Evolutionary conservation across 2,888 invertebrate genomes (phyloP).

Genomic region (Nycteola revayana): DNA sequence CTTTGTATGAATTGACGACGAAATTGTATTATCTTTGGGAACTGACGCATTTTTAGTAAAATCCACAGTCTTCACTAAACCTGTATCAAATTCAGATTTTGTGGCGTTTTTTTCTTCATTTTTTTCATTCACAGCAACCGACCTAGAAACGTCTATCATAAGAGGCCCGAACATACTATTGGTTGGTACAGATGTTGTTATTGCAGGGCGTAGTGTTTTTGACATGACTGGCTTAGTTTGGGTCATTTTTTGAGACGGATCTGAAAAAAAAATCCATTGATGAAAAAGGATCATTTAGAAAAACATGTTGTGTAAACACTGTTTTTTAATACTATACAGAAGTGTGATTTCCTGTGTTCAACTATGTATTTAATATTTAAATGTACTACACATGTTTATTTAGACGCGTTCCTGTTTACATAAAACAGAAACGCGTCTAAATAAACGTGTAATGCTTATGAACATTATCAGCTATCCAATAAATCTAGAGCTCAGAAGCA

Average conservation of each 20-base stretch:
- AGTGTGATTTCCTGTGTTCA: too few relatives aligned
- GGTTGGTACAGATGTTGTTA: conserved; percentile 24
- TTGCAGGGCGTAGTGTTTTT: conserved; percentile 24
- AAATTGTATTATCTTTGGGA: conserved; percentile 57
- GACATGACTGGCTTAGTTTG: conserved; percentile 30
- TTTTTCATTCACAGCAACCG: conserved; percentile 8
- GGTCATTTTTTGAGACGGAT: conserved; percentile 29
- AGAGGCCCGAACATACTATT: conserved; percentile 44
- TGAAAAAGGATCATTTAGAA: too few relatives aligned
- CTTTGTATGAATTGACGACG: conserved; percentile 41
- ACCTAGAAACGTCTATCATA: conserved; percentile 45
- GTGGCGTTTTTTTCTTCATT: conserved; percentile 3
- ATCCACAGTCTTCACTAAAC: conserved; percentile 54
- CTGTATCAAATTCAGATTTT: conserved; percentile 21
- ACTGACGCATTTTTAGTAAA: conserved; percentile 51
- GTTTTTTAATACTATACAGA: too few relatives aligned
- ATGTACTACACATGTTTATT: too few relatives aligned
- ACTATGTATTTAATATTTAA: too few relatives aligned
- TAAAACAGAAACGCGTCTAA: too few relatives aligned
- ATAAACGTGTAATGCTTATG: too few relatives aligned
- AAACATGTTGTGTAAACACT: too few relatives aligned
- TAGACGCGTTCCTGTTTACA: too few relatives aligned
- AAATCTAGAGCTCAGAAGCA: too few relatives aligned
- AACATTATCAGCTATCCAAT: too few relatives aligned
- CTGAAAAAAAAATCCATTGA: conserved; percentile 34